These are phyloP conservation scores for Nowickia ferox DNA, from an alignment of 2,888 invertebrate genomes.

Conservation along the genomic window DNA sequence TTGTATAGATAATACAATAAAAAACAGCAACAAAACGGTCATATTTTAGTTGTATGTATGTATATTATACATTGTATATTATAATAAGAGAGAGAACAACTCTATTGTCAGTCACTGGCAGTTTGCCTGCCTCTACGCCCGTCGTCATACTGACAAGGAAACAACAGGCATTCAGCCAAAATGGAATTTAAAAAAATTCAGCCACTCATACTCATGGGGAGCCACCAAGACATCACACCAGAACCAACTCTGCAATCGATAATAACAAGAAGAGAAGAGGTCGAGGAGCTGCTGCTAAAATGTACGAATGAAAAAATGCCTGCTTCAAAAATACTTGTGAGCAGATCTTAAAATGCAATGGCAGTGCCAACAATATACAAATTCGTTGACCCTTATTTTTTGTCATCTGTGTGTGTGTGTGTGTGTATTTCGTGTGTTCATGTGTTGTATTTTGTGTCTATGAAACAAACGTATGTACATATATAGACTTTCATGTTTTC, in stretches of 20 bases:
- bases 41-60: background rate
- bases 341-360: constrained; percentile 28
- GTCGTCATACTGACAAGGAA: constrained; percentile 21
- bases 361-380: constrained; percentile 46
- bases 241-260: background rate
- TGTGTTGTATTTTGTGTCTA: constrained; percentile 13
- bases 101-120: constrained; percentile 34
- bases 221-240: background rate
- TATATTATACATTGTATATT: background rate
- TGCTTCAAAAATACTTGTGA: constrained; percentile 14
- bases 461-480: constrained; percentile 4
- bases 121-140: background rate
- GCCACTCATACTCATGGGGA: background rate
- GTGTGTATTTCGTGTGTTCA: background rate
- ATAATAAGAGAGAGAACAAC: constrained; percentile 11
- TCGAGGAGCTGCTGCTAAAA: constrained; percentile 16
- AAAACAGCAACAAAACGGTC: constrained; percentile 8
- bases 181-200: constrained; percentile 9
- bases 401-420: background rate
- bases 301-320: constrained; percentile 27
- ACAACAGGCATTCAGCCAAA: constrained; percentile 17
- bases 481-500: background rate
- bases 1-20: constrained; percentile 10
- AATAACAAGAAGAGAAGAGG: background rate
- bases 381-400: constrained; percentile 62